Conservation (phyloP, 2,113 vertebrate species). For the Mustela lutreola region DNA sequence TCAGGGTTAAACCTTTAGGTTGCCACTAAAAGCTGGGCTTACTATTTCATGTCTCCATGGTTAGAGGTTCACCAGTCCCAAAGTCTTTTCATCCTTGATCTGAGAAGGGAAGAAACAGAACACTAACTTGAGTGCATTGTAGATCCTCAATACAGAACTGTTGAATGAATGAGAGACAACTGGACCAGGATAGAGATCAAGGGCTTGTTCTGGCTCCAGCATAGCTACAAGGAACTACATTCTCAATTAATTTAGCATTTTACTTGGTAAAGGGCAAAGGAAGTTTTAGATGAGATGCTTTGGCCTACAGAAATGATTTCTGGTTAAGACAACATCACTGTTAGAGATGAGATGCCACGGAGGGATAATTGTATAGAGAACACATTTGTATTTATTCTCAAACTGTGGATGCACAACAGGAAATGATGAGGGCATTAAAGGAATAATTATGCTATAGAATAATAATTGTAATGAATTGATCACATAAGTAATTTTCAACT, state of each 20-base stretch:
- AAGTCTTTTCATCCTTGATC: neutral
- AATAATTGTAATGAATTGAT: neutral
- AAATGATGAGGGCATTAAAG: neutral
- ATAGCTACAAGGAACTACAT: neutral
- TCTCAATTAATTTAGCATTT: neutral
- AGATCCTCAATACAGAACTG: neutral
- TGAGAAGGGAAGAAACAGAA: neutral
- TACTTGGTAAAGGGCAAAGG: constrained; percentile 35
- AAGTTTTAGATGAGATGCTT: neutral
- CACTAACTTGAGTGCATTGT: neutral
- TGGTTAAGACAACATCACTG: neutral
- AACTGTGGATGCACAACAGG: neutral
- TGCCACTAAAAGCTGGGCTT: neutral
- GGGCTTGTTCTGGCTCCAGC: neutral
- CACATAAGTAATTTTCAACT: neutral
- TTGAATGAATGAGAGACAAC: neutral
- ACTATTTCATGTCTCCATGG: neutral
- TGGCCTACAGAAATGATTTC: neutral
- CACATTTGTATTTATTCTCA: neutral
- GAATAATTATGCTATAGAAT: neutral
- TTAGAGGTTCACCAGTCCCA: neutral
- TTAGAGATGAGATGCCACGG: neutral
- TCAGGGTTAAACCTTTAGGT: neutral
- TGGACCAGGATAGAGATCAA: neutral
- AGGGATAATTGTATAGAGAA: neutral